Evolutionary conservation across 2,888 invertebrate species (phyloP).

Genomic region (Eumerus sabulonum): DNA sequence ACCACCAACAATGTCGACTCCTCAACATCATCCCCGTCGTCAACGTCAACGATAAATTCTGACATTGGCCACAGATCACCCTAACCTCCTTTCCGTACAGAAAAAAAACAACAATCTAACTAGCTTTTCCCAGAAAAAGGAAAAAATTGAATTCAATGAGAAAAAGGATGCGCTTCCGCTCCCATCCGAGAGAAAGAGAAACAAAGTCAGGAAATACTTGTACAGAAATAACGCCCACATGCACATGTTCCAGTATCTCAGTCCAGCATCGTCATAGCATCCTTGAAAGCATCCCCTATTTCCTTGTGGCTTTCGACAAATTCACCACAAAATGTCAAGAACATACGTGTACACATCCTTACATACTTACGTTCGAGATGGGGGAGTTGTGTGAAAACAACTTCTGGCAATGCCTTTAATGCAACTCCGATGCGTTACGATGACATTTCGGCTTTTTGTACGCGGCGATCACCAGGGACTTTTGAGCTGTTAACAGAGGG

Average conservation of each 20-base stretch:
- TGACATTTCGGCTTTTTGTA: conserved; percentile 43
- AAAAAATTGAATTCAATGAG: conserved; percentile 34
- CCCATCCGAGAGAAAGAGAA: conserved; percentile 62
- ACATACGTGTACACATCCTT: no score
- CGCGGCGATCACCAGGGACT: conserved; percentile 13
- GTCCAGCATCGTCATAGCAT: conserved; percentile 22
- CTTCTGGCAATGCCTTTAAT: conserved; percentile 52
- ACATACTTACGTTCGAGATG: no score
- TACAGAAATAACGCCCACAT: conserved; percentile 57
- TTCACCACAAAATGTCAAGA: conserved; percentile 80
- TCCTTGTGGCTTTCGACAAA: conserved; percentile 77
- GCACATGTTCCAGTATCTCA: conserved; percentile 9
- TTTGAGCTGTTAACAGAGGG: neutral
- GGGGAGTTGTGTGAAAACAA: neutral
- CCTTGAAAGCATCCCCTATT: conserved; percentile 69
- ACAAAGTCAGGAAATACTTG: conserved; percentile 53
- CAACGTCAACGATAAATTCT: conserved; percentile 53
- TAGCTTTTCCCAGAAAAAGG: conserved; percentile 54
- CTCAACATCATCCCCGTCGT: conserved; percentile 7
- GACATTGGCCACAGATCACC: conserved; percentile 58
- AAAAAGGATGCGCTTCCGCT: conserved; percentile 62
- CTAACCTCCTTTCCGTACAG: conserved; percentile 42
- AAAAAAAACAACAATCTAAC: conserved; percentile 40
- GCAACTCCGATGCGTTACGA: conserved; percentile 16
- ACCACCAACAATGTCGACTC: conserved; percentile 7